These are phyloP conservation scores for Pelagia noctiluca DNA, from an alignment of 30 jellyfish, hydroid and myxozoan species.

Conservation along the genomic window DNA sequence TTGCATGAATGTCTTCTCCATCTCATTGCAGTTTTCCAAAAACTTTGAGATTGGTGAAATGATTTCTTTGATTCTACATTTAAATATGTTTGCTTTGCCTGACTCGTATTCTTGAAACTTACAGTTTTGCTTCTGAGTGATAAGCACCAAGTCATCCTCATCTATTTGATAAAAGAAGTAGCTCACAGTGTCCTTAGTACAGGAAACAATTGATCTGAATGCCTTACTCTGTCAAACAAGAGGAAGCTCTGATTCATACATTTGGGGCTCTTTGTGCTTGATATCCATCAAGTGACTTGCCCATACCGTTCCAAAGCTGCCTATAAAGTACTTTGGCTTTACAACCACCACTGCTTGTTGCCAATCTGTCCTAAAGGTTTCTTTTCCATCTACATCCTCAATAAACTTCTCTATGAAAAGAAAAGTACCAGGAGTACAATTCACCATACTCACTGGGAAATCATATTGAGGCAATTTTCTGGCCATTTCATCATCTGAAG, in stretches of 20 bases:
- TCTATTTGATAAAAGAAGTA: not conserved
- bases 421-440: conserved; percentile 53
- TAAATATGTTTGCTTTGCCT: not conserved
- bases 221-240: conserved; percentile 3
- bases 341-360: conserved; percentile 36
- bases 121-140: too few relatives aligned
- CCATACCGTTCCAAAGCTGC: conserved; percentile 64
- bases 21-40: not conserved
- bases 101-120: not conserved
- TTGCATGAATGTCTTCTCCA: too few relatives aligned
- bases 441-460: conserved; percentile 50
- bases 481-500: conserved; percentile 37
- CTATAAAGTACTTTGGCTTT: conserved; percentile 56
- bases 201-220: not conserved
- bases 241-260: not conserved
- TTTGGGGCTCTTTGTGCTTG: conserved; percentile 21
- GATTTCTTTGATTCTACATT: not conserved
- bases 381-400: conserved; percentile 10
- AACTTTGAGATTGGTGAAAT: not conserved
- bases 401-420: conserved; percentile 24
- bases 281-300: conserved; percentile 51
- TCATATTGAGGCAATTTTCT: conserved; percentile 46
- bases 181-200: not conserved
- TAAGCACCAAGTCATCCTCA: not conserved
- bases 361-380: conserved; percentile 32